Evolutionary conservation across 2,113 vertebrate species (phyloP).

Genomic region (Poeciliopsis prolifica): DNA sequence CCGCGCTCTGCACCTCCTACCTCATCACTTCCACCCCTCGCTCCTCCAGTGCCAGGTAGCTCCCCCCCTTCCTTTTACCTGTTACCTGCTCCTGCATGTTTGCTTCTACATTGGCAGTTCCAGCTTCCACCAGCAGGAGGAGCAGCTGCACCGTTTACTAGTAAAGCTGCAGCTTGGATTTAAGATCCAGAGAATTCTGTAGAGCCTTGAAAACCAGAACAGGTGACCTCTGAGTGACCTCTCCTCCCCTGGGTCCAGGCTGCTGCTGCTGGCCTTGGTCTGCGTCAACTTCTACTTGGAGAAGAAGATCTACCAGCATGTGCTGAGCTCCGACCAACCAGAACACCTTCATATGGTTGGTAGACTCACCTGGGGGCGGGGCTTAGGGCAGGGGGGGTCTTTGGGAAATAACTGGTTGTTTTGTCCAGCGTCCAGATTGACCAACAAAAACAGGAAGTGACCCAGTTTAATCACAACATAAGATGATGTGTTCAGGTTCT

Average conservation of each 20-base stretch:
- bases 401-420: no score
- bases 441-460: no score
- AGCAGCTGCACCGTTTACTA: neutral
- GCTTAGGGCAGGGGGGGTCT: neutral
- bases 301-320: conserved; percentile 71
- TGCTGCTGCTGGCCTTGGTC: conserved; percentile 76
- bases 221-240: neutral
- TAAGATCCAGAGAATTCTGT: no score
- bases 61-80: neutral
- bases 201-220: neutral
- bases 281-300: conserved; percentile 81
- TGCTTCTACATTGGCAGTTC: neutral
- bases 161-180: no score
- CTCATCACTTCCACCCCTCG: conserved; percentile 79
- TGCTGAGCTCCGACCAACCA: conserved; percentile 64
- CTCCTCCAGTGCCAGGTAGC: conserved; percentile 80
- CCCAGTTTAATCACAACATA: no score
- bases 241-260: conserved; percentile 49
- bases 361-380: neutral
- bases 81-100: neutral
- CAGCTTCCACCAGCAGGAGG: neutral
- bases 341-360: conserved; percentile 79
- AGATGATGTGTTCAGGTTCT: no score
- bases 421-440: no score
- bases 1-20: conserved; percentile 73